A percentile compares a stretch with the other conserved stretches of the same genome.
Evolutionary conservation across 2,113 vertebrate genomes (phyloP).

Genomic region (Pongo pygmaeus): DNA sequence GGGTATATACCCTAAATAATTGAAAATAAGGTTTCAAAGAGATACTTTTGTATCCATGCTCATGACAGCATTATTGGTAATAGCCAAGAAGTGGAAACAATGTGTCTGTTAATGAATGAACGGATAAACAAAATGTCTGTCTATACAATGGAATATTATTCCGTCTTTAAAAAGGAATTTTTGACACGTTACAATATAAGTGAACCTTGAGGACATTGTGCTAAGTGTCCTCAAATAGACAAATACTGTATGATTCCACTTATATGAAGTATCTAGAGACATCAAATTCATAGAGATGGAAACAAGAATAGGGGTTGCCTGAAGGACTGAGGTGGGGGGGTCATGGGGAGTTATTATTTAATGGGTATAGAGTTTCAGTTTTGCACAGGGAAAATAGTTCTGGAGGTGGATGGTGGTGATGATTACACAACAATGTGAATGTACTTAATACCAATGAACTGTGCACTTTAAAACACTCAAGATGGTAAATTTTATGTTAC

Average conservation of each 20-base stretch:
- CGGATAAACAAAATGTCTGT: background rate
- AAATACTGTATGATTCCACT: no score
- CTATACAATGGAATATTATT: background rate
- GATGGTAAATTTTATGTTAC: background rate
- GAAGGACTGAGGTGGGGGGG: background rate
- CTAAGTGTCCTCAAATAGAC: background rate
- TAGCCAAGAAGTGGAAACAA: background rate
- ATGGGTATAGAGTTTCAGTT: background rate
- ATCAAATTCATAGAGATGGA: no score
- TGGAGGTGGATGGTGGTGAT: background rate
- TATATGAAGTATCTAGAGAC: no score
- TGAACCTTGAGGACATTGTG: background rate
- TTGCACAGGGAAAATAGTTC: background rate
- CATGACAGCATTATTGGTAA: no score
- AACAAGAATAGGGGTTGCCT: background rate
- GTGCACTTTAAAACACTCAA: background rate
- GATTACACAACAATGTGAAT: background rate
- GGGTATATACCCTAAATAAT: no score
- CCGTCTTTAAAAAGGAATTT: background rate
- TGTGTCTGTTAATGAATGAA: rapidly evolving
- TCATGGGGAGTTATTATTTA: background rate
- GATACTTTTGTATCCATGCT: background rate
- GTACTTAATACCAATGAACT: background rate
- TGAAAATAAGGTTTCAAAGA: background rate
- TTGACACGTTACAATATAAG: background rate